Evolutionary conservation across 2,113 vertebrate species (phyloP).

Genomic region (Chloropsis cyanopogon): DNA sequence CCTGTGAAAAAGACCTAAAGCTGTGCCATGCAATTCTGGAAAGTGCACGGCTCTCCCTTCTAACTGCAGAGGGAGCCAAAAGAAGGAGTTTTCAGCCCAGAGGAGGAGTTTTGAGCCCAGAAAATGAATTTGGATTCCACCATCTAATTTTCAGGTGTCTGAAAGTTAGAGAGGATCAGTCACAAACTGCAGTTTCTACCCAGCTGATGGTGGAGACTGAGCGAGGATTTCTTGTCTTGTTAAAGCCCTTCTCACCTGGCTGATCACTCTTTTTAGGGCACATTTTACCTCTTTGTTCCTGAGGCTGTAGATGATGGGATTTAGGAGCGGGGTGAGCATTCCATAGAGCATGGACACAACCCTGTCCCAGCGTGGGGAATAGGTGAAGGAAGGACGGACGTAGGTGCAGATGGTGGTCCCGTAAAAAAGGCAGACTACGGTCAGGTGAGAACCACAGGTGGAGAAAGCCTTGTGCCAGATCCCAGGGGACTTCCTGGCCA

Average conservation of each 20-base stretch:
- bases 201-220: neutral
- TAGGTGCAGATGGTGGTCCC: conserved; percentile 58
- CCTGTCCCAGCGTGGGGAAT: neutral
- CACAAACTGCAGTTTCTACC: neutral
- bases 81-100: neutral
- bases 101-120: neutral
- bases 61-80: neutral
- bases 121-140: neutral
- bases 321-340: conserved; percentile 60
- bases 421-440: conserved; percentile 46
- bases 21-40: neutral
- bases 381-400: conserved; percentile 1
- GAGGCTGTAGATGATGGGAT: conserved; percentile 59
- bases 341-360: conserved; percentile 46
- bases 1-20: neutral
- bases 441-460: conserved; percentile 60
- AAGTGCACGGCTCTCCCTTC: neutral
- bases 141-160: neutral
- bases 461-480: conserved; percentile 53
- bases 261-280: conserved; percentile 1
- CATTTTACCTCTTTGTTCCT: conserved; percentile 56
- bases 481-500: neutral
- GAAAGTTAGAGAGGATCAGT: neutral
- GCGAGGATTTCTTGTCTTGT: neutral
- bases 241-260: neutral